Percentiles rank a stretch among this genome's conserved stretches.
Conservation (phyloP, 2,888 invertebrate genomes). For the Chaitophorus viminalis region DNA sequence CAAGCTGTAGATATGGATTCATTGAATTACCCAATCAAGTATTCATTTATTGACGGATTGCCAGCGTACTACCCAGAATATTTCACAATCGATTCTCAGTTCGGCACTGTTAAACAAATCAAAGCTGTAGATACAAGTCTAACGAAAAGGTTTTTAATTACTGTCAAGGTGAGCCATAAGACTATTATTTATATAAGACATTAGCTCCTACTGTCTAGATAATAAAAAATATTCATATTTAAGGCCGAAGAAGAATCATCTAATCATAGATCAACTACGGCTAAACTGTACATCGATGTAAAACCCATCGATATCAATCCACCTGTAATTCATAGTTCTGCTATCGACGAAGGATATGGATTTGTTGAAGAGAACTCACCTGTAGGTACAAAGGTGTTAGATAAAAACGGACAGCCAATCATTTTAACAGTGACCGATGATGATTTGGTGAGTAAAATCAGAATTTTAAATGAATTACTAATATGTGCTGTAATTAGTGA, state of each 20-base stretch:
- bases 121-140: slow-evolving; percentile 81
- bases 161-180: slow-evolving; percentile 76
- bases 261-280: slow-evolving; percentile 82
- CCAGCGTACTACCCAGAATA: slow-evolving; percentile 82
- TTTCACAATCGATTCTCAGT: slow-evolving; percentile 83
- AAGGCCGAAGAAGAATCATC: slow-evolving; percentile 86
- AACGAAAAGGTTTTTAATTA: slow-evolving; percentile 81
- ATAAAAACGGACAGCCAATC: slow-evolving; percentile 75
- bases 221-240: slow-evolving; percentile 59
- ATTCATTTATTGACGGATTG: slow-evolving; percentile 83
- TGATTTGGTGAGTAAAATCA: slow-evolving; percentile 77
- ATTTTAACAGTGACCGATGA: slow-evolving; percentile 81
- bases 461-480: neutral
- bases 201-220: neutral
- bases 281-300: slow-evolving; percentile 82
- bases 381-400: slow-evolving; percentile 82
- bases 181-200: neutral
- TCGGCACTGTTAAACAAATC: slow-evolving; percentile 84
- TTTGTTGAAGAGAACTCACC: slow-evolving; percentile 87
- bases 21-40: slow-evolving; percentile 82
- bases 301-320: slow-evolving; percentile 88
- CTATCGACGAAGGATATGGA: slow-evolving; percentile 73
- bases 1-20: slow-evolving; percentile 92
- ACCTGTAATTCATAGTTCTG: slow-evolving; percentile 78
- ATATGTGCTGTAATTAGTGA: neutral